A percentile compares a stretch with the other conserved stretches of the same genome.
phyloP scores from a whole-genome alignment of 1,140 invertebrate genomes.

The Gryon sp. region DNA sequence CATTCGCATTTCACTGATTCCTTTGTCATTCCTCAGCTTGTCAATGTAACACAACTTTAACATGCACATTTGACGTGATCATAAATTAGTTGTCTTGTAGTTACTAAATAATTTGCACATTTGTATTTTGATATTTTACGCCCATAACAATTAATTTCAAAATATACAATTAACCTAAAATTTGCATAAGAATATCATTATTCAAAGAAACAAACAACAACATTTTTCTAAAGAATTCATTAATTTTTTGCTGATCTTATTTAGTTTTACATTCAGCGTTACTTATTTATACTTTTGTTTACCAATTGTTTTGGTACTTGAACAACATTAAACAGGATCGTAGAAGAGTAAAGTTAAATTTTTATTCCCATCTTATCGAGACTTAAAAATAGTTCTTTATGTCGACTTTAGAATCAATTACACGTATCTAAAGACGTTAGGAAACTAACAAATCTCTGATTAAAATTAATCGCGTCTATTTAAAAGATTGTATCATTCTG shows the following conservation, averaged over 20 bases:
- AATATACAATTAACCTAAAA: background rate
- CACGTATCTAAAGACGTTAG: constrained; percentile 40
- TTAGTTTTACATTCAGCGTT: background rate
- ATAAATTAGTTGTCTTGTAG: constrained; percentile 35
- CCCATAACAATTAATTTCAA: constrained; percentile 1
- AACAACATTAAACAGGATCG: too few species aligned
- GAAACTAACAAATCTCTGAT: constrained; percentile 45
- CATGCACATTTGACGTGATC: constrained; percentile 35
- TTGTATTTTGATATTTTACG: background rate
- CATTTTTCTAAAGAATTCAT: too few species aligned
- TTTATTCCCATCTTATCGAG: background rate
- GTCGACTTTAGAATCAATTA: constrained; percentile 35
- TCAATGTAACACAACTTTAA: constrained; percentile 42
- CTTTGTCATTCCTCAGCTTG: constrained; percentile 44
- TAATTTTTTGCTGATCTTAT: too few species aligned
- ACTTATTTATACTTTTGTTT: too few species aligned
- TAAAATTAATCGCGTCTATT: constrained; percentile 51
- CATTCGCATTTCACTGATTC: constrained; percentile 54
- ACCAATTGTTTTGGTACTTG: too few species aligned
- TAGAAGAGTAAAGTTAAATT: too few species aligned
- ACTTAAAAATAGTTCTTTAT: constrained; percentile 1
- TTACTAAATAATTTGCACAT: constrained; percentile 21
- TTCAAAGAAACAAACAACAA: too few species aligned
- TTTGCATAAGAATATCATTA: too few species aligned
- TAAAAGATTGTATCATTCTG: constrained; percentile 51